These are phyloP conservation scores for Ceraclea dissimilis DNA, from an alignment of 2,888 invertebrate genomes.

Conservation along the genomic window DNA sequence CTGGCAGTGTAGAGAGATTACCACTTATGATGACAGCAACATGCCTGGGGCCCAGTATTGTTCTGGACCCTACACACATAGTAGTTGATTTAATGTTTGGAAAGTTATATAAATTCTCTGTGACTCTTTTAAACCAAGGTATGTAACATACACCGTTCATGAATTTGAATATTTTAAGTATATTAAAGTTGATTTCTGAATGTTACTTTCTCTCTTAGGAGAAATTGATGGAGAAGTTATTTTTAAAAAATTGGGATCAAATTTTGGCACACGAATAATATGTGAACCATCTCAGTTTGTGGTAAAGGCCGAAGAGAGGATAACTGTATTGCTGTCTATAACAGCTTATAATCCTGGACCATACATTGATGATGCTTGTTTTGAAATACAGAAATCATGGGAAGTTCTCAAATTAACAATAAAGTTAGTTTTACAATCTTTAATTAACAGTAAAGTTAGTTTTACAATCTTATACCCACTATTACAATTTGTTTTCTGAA, in stretches of 20 bases:
- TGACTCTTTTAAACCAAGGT: constrained; percentile 10
- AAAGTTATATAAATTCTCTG: background rate
- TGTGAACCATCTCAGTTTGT: constrained; percentile 6
- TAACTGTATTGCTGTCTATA: constrained; percentile 1
- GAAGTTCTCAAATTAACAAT: constrained; percentile 10
- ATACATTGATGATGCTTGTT: constrained; percentile 10
- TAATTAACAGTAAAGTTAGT: too few species aligned
- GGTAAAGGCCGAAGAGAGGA: background rate
- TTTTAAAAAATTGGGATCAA: constrained; percentile 1
- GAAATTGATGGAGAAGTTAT: constrained; percentile 1
- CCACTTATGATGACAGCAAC: constrained; percentile 8
- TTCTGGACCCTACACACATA: constrained; percentile 1
- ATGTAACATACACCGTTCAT: background rate
- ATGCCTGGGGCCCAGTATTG: constrained; percentile 9
- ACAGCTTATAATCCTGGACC: constrained; percentile 5
- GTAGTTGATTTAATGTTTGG: constrained; percentile 5
- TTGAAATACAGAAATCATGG: constrained; percentile 5
- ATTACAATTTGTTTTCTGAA: too few species aligned
- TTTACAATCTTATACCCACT: too few species aligned
- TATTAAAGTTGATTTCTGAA: too few species aligned
- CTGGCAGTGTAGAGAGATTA: constrained; percentile 10
- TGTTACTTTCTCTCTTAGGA: constrained; percentile 7
- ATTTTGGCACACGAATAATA: constrained; percentile 9
- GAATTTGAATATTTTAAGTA: too few species aligned
- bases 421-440: constrained; percentile 12